Evolutionary conservation across 2,113 vertebrate species (phyloP).

Genomic region (Puma concolor): DNA sequence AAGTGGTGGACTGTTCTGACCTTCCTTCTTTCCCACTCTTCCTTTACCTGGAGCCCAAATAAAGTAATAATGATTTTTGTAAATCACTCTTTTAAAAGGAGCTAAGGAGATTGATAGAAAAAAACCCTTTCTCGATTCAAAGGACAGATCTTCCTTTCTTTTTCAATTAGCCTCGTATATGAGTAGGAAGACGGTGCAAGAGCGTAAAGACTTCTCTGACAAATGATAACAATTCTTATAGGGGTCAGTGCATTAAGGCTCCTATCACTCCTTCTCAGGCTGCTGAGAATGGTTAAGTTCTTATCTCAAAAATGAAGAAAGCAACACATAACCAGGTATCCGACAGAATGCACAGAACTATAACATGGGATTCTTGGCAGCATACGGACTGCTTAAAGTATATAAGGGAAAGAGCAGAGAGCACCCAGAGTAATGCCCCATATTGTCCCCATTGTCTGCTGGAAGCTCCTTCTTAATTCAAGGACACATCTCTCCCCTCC

Average conservation of each 20-base stretch:
- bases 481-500: neutral
- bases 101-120: neutral
- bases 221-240: slow-evolving; percentile 16
- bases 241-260: neutral
- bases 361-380: neutral
- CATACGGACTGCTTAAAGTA: neutral
- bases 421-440: neutral
- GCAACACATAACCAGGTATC: neutral
- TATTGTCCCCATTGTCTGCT: neutral
- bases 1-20: neutral
- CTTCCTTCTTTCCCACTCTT: neutral
- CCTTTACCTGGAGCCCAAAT: neutral
- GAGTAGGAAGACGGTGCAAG: neutral
- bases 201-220: slow-evolving; percentile 26
- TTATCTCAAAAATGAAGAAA: slow-evolving; percentile 34
- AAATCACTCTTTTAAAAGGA: slow-evolving; percentile 41
- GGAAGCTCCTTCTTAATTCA: neutral
- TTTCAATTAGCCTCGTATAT: slow-evolving; percentile 14
- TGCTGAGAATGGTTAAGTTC: neutral
- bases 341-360: neutral
- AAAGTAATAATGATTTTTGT: neutral
- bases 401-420: slow-evolving; percentile 17
- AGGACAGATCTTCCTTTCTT: neutral
- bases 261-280: neutral
- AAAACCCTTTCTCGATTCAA: slow-evolving; percentile 40